Evolutionary conservation across 1,140 invertebrate species (phyloP).

Genomic region (Anoplophora glabripennis): DNA sequence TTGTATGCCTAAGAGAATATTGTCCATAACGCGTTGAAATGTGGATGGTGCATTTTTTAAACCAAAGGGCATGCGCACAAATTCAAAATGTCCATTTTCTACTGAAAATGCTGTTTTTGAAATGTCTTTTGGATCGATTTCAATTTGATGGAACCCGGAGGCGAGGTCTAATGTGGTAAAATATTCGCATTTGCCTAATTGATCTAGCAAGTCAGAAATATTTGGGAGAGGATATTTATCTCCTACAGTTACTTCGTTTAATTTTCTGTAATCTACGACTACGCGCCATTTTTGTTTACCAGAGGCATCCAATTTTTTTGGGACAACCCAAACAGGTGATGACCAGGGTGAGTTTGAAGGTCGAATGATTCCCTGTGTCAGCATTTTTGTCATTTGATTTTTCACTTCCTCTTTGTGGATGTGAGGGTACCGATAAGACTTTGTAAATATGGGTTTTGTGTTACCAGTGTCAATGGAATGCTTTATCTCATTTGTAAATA

Average conservation of each 20-base stretch:
- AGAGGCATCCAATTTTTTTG: constrained; percentile 15
- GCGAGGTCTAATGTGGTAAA: constrained; percentile 14
- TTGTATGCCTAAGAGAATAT: constrained; percentile 14
- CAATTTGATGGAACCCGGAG: no score
- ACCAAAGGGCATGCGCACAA: no score
- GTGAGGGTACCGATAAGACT: no score
- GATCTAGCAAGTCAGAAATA: constrained; percentile 17
- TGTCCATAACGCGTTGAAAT: constrained; percentile 25
- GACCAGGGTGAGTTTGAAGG: no score
- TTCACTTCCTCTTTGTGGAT: no score
- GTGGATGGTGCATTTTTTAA: constrained; percentile 19
- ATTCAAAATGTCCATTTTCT: constrained; percentile 24
- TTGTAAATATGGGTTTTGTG: no score
- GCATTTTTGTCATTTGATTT: no score
- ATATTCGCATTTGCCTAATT: constrained; percentile 13
- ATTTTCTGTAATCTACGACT: constrained; percentile 17
- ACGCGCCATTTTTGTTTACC: constrained; percentile 23
- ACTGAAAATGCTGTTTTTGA: constrained; percentile 16
- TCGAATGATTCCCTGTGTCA: no score
- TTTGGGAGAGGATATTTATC: constrained; percentile 16
- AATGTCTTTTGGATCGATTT: constrained; percentile 14
- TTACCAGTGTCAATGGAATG: no score
- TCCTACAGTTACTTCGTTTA: constrained; percentile 14
- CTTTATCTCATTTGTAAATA: no score
- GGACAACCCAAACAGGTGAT: no score